Conservation (phyloP, 2,113 vertebrate species). For the Serilophus lunatus region DNA sequence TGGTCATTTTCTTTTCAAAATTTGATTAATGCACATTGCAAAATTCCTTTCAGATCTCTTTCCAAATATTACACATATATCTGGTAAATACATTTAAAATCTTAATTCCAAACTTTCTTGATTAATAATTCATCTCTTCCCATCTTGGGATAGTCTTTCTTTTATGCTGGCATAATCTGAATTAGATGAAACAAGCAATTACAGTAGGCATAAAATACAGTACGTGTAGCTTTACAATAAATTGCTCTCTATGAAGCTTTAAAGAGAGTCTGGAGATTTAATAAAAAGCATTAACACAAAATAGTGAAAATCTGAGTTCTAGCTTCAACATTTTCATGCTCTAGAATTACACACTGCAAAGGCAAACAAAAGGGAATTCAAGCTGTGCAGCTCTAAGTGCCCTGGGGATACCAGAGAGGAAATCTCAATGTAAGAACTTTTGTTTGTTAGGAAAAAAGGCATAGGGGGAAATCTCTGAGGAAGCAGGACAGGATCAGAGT, state of each 20-base stretch:
- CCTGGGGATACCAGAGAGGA: not conserved
- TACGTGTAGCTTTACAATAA: conserved; percentile 65
- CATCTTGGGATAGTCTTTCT: conserved; percentile 22
- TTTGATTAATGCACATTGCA: conserved; percentile 72
- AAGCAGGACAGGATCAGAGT: not conserved
- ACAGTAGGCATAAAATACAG: conserved; percentile 56
- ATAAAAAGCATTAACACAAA: conserved; percentile 50
- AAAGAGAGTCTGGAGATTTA: conserved; percentile 54
- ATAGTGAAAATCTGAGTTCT: conserved; percentile 8
- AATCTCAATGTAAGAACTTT: not conserved
- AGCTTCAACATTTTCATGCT: conserved; percentile 13
- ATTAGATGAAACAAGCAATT: conserved; percentile 71
- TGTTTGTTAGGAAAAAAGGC: not conserved
- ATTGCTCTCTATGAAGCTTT: conserved; percentile 43
- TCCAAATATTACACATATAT: conserved; percentile 67
- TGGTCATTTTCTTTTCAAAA: conserved; percentile 72
- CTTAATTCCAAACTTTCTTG: conserved; percentile 65
- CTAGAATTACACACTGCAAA: not conserved
- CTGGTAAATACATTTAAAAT: conserved; percentile 59
- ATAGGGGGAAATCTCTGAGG: not conserved
- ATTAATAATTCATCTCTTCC: conserved; percentile 52
- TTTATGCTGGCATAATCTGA: conserved; percentile 62
- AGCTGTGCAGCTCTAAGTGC: not conserved
- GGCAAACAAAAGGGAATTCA: not conserved
- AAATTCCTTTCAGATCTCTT: conserved; percentile 67